phyloP scores from a whole-genome alignment of 2,888 invertebrate species.

The Dinocampus coccinellae region DNA sequence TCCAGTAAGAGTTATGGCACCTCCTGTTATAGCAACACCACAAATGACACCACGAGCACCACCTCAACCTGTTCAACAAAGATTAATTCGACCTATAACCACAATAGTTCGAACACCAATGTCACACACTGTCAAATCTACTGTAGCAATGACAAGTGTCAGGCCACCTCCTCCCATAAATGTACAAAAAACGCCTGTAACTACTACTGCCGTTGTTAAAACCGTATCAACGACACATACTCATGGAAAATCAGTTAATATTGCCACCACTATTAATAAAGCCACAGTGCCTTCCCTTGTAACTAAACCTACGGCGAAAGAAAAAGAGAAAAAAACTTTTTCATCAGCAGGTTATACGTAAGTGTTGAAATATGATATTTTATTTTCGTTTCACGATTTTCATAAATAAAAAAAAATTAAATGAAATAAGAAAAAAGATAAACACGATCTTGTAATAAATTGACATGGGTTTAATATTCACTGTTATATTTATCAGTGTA shows the following conservation, averaged over 20 bases:
- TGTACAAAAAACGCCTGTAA: slow-evolving; percentile 49
- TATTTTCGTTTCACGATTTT: not conserved
- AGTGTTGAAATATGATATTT: slow-evolving; percentile 46
- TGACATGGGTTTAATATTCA: no score
- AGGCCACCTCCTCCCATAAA: slow-evolving; percentile 48
- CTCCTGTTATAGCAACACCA: slow-evolving; percentile 63
- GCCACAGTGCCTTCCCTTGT: slow-evolving; percentile 72
- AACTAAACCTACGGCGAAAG: slow-evolving; percentile 77
- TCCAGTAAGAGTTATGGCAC: slow-evolving; percentile 76
- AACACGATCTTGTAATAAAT: no score
- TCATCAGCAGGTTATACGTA: slow-evolving; percentile 73
- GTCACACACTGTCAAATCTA: slow-evolving; percentile 61
- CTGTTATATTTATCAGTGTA: no score
- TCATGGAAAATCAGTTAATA: slow-evolving; percentile 63
- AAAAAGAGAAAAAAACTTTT: slow-evolving; percentile 82
- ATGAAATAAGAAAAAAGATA: slow-evolving; percentile 3
- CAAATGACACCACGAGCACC: slow-evolving; percentile 70
- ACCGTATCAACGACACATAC: slow-evolving; percentile 53
- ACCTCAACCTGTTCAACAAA: slow-evolving; percentile 72
- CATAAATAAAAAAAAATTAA: not conserved
- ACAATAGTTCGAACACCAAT: slow-evolving; percentile 62
- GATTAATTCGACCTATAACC: slow-evolving; percentile 69
- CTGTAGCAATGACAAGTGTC: slow-evolving; percentile 58
- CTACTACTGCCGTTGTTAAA: slow-evolving; percentile 65
- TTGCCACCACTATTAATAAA: slow-evolving; percentile 70